Evolutionary conservation across 2,113 vertebrate genomes (phyloP).

Genomic region (Carlito syrichta): DNA sequence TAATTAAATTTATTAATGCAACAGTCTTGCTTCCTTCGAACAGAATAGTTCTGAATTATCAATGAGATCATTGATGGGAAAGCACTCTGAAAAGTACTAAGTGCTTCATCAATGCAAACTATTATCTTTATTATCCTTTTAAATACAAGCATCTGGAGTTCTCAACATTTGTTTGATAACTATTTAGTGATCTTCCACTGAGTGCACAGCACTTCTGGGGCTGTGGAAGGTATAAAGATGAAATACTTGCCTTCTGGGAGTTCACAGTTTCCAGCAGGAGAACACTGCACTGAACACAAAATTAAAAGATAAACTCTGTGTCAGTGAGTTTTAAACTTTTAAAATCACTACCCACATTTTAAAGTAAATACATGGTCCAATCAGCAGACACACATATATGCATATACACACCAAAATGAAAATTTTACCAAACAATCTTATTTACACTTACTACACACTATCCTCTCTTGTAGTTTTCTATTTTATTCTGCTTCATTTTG

Average conservation of each 20-base stretch:
- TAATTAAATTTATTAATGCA: conserved; percentile 38
- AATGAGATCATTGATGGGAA: conserved; percentile 34
- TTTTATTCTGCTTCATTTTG: neutral
- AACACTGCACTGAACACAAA: neutral
- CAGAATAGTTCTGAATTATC: conserved; percentile 48
- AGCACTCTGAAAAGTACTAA: conserved; percentile 37
- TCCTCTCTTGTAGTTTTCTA: neutral
- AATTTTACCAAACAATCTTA: neutral
- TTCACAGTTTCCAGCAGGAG: neutral
- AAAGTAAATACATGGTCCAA: neutral
- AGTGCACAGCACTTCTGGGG: neutral
- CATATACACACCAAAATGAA: neutral
- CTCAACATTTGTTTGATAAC: conserved; percentile 15
- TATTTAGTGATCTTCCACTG: conserved; percentile 18
- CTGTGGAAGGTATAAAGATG: neutral
- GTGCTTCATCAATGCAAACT: neutral
- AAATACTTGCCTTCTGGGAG: conserved; percentile 12
- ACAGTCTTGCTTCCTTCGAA: conserved; percentile 30
- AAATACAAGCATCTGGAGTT: conserved; percentile 12
- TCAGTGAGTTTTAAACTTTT: neutral
- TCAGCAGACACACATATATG: neutral
- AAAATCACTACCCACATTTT: neutral
- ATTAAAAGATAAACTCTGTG: neutral
- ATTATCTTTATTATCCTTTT: conserved; percentile 48
- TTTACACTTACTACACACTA: neutral